These are phyloP conservation scores for Heliothis subflexa DNA, from an alignment of 1,140 invertebrate genomes.

Conservation along the genomic window DNA sequence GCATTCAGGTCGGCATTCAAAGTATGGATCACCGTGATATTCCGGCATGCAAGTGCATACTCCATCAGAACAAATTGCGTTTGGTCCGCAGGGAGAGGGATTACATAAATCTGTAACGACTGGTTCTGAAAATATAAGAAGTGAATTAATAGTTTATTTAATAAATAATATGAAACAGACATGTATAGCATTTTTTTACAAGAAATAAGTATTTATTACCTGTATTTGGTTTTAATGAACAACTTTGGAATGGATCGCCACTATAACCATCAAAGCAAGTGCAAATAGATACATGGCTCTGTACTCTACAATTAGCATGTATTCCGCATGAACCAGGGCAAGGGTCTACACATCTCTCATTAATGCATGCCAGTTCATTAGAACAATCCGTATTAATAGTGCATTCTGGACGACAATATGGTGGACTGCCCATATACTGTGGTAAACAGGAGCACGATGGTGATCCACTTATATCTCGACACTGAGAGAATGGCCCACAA, in stretches of 20 bases:
- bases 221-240: constrained; percentile 84
- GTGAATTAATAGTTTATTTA: constrained; percentile 27
- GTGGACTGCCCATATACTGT: constrained; percentile 90
- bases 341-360: constrained; percentile 91
- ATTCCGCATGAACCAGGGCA: constrained; percentile 92
- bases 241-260: constrained; percentile 90
- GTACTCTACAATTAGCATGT: constrained; percentile 91
- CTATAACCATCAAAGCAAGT: constrained; percentile 89
- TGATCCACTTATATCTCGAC: constrained; percentile 88
- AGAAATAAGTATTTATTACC: constrained; percentile 68
- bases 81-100: constrained; percentile 89
- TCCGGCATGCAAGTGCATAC: constrained; percentile 92
- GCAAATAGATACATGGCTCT: constrained; percentile 91
- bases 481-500: constrained; percentile 91
- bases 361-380: constrained; percentile 90
- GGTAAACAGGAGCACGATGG: constrained; percentile 90
- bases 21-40: constrained; percentile 90
- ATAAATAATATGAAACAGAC: background rate
- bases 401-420: constrained; percentile 92
- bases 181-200: constrained; percentile 10
- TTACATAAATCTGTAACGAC: constrained; percentile 86
- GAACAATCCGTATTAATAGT: constrained; percentile 91
- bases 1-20: constrained; percentile 90
- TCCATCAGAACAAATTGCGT: constrained; percentile 91
- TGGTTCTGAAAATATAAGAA: constrained; percentile 62